Evolutionary conservation across 2,113 vertebrate species (phyloP).

Genomic region (Bothrops jararaca): DNA sequence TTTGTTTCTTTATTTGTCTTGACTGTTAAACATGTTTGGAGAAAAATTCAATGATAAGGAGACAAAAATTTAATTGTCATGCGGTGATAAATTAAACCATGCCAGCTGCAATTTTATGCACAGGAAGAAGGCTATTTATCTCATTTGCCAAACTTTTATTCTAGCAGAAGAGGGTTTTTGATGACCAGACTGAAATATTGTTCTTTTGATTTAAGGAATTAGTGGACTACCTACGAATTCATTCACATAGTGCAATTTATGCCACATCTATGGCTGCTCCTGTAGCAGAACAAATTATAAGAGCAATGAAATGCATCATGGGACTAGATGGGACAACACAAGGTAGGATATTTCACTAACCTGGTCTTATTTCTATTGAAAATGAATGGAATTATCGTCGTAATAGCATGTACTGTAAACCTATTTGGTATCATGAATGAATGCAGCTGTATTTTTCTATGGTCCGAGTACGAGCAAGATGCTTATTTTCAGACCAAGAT

Average conservation of each 20-base stretch:
- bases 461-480: neutral
- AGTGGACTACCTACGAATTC: constrained; percentile 83
- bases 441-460: neutral
- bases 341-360: constrained; percentile 73
- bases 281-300: constrained; percentile 82
- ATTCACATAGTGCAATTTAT: constrained; percentile 87
- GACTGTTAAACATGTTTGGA: neutral
- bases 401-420: neutral
- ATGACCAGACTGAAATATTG: constrained; percentile 48
- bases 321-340: constrained; percentile 79
- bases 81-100: neutral
- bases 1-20: neutral
- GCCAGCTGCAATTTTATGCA: neutral
- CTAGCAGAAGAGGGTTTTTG: constrained; percentile 20
- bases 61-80: neutral
- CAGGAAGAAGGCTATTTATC: neutral
- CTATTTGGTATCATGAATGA: neutral
- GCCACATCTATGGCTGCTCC: constrained; percentile 84
- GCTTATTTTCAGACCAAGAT: neutral
- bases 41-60: neutral
- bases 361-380: neutral
- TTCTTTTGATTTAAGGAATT: constrained; percentile 75
- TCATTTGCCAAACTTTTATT: neutral
- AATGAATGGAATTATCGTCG: neutral
- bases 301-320: constrained; percentile 85